Evolutionary conservation across 2,797 vertebrate genomes (phyloP).

Genomic region (Lepilemur septentrionalis): DNA sequence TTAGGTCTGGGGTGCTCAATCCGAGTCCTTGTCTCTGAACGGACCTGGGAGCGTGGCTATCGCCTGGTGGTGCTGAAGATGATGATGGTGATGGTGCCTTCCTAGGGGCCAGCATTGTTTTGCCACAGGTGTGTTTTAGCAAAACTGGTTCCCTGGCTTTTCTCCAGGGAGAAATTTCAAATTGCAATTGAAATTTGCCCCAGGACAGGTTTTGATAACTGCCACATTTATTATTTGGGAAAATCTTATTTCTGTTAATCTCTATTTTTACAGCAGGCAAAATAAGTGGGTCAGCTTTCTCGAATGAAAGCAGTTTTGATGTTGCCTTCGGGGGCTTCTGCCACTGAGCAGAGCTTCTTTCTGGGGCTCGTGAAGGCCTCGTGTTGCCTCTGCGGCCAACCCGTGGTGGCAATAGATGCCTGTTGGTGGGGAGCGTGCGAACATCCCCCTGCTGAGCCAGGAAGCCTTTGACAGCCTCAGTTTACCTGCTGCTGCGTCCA

Average conservation of each 20-base stretch:
- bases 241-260: neutral
- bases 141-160: neutral
- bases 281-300: neutral
- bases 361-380: neutral
- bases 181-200: no score
- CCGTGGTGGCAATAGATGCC: rapidly evolving
- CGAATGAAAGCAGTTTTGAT: neutral
- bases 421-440: rapidly evolving
- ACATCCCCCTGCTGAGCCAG: neutral
- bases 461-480: neutral
- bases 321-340: neutral
- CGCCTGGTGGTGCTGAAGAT: rapidly evolving
- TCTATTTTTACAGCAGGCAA: neutral
- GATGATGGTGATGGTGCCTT: rapidly evolving
- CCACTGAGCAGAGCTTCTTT: neutral
- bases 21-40: neutral
- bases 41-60: neutral
- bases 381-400: neutral
- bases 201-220: neutral
- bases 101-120: neutral
- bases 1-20: neutral
- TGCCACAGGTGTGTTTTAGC: no score
- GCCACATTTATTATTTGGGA: neutral
- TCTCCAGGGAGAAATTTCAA: no score
- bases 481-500: neutral